Conservation (phyloP, 23 tunicate species). For the Styela plicata region DNA sequence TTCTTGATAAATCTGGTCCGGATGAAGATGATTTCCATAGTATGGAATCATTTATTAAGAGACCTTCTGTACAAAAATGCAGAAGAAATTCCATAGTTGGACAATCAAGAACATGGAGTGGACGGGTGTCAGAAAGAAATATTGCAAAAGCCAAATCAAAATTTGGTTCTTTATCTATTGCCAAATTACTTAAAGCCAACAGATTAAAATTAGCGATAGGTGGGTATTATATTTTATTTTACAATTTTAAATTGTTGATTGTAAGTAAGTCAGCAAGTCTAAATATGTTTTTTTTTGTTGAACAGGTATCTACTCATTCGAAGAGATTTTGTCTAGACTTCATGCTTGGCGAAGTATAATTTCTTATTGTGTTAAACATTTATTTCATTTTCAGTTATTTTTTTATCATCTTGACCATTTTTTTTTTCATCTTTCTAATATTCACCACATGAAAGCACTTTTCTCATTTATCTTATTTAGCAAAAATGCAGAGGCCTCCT, state of each 20-base stretch:
- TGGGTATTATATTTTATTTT: not conserved
- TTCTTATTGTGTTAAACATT: too few species aligned
- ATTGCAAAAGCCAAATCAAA: not conserved
- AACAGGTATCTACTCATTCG: too few species aligned
- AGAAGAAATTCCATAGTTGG: slow-evolving; percentile 5
- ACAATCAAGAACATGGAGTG: slow-evolving; percentile 25
- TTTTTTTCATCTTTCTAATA: not conserved
- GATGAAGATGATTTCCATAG: slow-evolving; percentile 1
- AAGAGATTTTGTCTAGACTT: too few species aligned
- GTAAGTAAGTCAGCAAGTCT: too few species aligned
- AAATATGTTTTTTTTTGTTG: too few species aligned
- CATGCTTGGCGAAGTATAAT: too few species aligned
- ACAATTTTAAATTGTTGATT: too few species aligned
- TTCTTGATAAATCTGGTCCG: not conserved
- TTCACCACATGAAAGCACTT: not conserved
- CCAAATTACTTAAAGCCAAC: slow-evolving; percentile 13
- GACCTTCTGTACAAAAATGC: slow-evolving; percentile 47
- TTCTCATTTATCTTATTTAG: not conserved
- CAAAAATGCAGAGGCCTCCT: slow-evolving; percentile 29
- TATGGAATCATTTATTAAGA: slow-evolving; percentile 48
- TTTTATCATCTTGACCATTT: too few species aligned
- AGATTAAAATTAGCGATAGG: slow-evolving; percentile 13
- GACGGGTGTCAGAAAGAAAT: slow-evolving; percentile 12
- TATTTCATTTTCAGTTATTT: too few species aligned
- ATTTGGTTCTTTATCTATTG: slow-evolving; percentile 27